phyloP scores from a whole-genome alignment of 2,113 vertebrate genomes.

The Parotia lawesii region DNA sequence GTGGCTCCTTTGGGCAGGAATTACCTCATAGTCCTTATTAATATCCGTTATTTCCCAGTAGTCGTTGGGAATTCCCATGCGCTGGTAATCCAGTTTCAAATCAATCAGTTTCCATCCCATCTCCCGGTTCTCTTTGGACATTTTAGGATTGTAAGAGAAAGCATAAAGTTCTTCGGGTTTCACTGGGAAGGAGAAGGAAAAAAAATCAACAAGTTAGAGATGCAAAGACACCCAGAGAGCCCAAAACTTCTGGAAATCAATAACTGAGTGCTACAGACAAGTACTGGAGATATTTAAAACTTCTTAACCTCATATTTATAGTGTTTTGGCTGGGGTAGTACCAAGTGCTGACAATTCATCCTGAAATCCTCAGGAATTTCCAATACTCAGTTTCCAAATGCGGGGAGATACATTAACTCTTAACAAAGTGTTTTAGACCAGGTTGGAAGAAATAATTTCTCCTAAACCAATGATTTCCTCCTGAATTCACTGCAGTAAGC shows the following conservation, averaged over 20 bases:
- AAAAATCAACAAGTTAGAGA: neutral
- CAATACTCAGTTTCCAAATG: neutral
- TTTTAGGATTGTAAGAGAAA: constrained; percentile 80
- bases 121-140: constrained; percentile 71
- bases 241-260: neutral
- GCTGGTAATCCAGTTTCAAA: constrained; percentile 72
- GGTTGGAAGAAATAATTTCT: neutral
- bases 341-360: neutral
- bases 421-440: neutral
- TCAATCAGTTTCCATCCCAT: constrained; percentile 75
- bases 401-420: neutral
- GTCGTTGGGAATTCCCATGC: constrained; percentile 78
- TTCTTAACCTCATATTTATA: neutral
- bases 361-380: neutral
- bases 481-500: neutral
- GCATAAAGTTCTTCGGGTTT: constrained; percentile 80
- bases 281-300: neutral
- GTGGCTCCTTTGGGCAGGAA: neutral
- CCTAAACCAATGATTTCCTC: neutral
- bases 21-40: constrained; percentile 80
- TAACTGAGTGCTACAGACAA: neutral
- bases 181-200: constrained; percentile 41
- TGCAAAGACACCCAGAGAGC: neutral
- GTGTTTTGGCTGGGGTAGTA: neutral
- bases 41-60: constrained; percentile 75